These are phyloP conservation scores for Melanogrammus aeglefinus DNA, from an alignment of 2,797 vertebrate genomes.

Conservation along the genomic window DNA sequence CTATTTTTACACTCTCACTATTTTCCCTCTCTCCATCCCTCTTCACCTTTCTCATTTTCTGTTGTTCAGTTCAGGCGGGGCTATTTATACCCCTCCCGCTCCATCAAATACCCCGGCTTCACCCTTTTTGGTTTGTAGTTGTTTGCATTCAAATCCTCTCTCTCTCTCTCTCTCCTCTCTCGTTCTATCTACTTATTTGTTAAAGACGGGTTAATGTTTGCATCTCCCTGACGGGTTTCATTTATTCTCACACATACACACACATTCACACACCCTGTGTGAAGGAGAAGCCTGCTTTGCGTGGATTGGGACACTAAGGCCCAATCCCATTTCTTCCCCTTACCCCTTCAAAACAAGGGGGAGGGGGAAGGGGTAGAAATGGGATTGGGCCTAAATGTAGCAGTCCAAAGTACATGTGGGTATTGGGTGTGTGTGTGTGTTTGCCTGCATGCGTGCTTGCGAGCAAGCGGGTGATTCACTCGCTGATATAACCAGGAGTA, in stretches of 20 bases:
- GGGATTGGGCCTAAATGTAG: too few species aligned
- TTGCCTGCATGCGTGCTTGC: constrained; percentile 6
- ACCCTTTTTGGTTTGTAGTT: constrained; percentile 39
- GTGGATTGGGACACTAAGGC: background rate
- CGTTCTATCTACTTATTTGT: too few species aligned
- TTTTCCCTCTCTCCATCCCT: background rate
- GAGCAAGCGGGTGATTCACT: background rate
- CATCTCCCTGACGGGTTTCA: background rate
- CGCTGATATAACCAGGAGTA: background rate
- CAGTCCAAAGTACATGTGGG: constrained; percentile 7
- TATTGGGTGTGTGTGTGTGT: constrained; percentile 16
- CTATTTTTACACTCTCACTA: background rate
- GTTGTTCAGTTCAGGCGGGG: constrained; percentile 66
- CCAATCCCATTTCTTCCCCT: too few species aligned
- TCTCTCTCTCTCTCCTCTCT: background rate
- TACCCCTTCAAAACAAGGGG: too few species aligned
- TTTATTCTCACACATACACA: too few species aligned
- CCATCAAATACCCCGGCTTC: constrained; percentile 58
- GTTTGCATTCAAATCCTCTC: constrained; percentile 31
- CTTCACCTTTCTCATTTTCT: constrained; percentile 34
- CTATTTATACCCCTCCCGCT: constrained; percentile 74
- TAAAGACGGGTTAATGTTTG: constrained; percentile 6
- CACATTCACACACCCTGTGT: too few species aligned
- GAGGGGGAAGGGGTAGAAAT: too few species aligned
- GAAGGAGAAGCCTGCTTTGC: constrained; percentile 2